Evolutionary conservation across 2,797 vertebrate species (phyloP).

Genomic region (Trachurus trachurus): DNA sequence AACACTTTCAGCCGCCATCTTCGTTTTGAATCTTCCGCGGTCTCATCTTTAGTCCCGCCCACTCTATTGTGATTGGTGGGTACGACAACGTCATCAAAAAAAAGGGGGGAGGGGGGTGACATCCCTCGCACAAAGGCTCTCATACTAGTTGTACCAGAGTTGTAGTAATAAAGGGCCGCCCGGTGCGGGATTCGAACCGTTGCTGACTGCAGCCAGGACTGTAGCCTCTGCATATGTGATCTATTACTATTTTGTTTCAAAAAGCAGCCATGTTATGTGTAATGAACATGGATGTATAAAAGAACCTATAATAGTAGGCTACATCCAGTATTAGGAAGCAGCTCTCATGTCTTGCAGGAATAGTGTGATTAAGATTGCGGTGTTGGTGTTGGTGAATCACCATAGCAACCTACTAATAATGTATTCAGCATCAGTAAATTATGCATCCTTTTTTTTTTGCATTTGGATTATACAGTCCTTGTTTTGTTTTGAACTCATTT

Average conservation of each 20-base stretch:
- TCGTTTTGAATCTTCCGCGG: constrained; percentile 87
- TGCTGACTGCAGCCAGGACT: too few species aligned
- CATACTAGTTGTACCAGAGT: too few species aligned
- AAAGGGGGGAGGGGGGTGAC: background rate
- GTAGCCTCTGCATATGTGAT: too few species aligned
- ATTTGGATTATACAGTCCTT: background rate
- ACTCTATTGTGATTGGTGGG: constrained; percentile 54
- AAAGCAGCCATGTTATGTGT: too few species aligned
- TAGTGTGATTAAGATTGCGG: too few species aligned
- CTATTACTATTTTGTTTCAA: too few species aligned
- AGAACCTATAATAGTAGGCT: too few species aligned
- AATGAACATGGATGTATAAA: too few species aligned
- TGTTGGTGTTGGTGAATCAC: background rate
- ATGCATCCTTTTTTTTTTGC: background rate
- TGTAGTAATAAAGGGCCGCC: too few species aligned
- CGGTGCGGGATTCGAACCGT: too few species aligned
- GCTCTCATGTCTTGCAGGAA: too few species aligned
- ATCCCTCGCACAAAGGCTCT: background rate
- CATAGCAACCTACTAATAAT: background rate
- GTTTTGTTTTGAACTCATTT: background rate
- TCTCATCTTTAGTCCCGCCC: constrained; percentile 54
- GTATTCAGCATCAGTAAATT: background rate
- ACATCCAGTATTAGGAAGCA: too few species aligned
- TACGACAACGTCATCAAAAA: background rate
- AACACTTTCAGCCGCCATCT: constrained; percentile 81